A percentile compares a stretch with the other conserved stretches of the same genome.
These are phyloP conservation scores for Pogona vitticeps DNA, from an alignment of 2,113 vertebrate species.

Conservation along the genomic window DNA sequence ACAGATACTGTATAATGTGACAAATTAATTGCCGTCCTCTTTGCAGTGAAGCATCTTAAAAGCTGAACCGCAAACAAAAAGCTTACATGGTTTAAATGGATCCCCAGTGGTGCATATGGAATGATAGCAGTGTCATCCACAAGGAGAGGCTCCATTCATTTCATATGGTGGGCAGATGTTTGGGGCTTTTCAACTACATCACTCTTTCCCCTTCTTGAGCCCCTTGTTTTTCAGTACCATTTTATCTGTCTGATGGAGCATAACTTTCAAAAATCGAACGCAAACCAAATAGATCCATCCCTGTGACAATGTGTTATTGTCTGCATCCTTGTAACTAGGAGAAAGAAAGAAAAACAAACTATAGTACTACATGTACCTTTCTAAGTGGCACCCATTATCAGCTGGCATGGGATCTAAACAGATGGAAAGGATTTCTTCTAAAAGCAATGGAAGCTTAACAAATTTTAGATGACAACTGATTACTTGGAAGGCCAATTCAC, in stretches of 20 bases:
- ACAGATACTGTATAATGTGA: conserved; percentile 4
- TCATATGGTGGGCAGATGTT: neutral
- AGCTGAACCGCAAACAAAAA: conserved; percentile 2
- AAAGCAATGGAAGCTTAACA: conserved; percentile 41
- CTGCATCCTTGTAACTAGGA: conserved; percentile 28
- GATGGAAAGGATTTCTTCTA: conserved; percentile 31
- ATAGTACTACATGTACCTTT: conserved; percentile 8
- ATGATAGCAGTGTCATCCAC: neutral
- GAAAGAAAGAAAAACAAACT: conserved; percentile 28
- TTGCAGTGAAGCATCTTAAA: neutral
- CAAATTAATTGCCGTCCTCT: neutral
- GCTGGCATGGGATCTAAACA: conserved; percentile 34
- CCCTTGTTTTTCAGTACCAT: neutral
- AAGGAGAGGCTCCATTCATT: neutral
- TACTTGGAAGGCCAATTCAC: neutral
- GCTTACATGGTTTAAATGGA: neutral
- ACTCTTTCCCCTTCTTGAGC: neutral
- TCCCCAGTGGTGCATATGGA: neutral
- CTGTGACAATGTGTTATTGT: neutral
- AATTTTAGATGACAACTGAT: conserved; percentile 39
- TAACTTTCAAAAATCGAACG: neutral
- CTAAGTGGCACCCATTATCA: conserved; percentile 40
- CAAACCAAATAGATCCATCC: conserved; percentile 11
- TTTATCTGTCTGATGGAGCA: neutral
- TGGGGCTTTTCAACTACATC: neutral